Evolutionary conservation across 2,797 vertebrate species (phyloP).

Genomic region (Kryptolebias ocellatus): DNA sequence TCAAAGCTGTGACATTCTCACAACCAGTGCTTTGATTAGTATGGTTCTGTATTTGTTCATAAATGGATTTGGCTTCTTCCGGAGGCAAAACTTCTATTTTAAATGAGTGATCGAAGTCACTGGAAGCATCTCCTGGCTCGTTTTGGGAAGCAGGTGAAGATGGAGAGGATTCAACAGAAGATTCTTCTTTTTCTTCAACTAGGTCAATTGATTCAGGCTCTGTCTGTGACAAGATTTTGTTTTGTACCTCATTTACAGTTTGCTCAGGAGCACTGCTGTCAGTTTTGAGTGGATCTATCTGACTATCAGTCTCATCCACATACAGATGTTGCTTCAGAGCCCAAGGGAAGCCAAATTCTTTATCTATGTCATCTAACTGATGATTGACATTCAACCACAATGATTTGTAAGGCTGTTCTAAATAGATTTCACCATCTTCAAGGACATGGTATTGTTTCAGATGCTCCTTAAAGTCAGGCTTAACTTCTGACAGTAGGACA

Average conservation of each 20-base stretch:
- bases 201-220: constrained; percentile 2
- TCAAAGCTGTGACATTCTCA: background rate
- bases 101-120: constrained; percentile 49
- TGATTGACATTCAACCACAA: constrained; percentile 75
- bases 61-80: constrained; percentile 61
- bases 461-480: background rate
- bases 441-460: constrained; percentile 51
- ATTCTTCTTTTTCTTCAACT: constrained; percentile 14
- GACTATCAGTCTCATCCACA: background rate
- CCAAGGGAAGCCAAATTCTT: constrained; percentile 68
- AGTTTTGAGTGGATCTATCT: background rate
- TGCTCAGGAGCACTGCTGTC: constrained; percentile 1
- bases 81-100: constrained; percentile 66
- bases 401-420: constrained; percentile 63
- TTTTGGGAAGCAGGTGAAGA: background rate
- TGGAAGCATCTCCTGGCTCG: background rate
- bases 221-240: background rate
- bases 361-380: constrained; percentile 75
- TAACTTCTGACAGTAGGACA: constrained; percentile 58
- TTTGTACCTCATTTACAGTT: constrained; percentile 2
- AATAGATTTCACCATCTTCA: constrained; percentile 44
- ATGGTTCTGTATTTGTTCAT: constrained; percentile 20
- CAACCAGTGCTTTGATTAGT: background rate
- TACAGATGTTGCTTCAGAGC: constrained; percentile 11
- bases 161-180: background rate